Evolutionary conservation across 1,140 invertebrate genomes (phyloP).

Genomic region (Habropoda laboriosa): DNA sequence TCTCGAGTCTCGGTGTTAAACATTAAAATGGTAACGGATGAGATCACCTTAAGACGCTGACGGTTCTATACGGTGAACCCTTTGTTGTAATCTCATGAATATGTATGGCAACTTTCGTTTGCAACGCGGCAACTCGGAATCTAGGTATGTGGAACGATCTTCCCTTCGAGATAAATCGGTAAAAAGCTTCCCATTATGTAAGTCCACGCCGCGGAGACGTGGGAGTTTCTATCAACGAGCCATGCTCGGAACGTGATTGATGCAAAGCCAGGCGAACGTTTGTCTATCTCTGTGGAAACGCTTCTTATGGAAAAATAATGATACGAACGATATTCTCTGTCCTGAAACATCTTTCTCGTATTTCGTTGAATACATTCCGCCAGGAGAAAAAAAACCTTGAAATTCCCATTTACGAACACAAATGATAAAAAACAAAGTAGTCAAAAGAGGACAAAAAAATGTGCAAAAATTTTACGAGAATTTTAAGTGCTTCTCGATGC

Average conservation of each 20-base stretch:
- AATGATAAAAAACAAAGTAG: too few species aligned
- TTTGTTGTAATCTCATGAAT: conserved; percentile 62
- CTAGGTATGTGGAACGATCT: conserved; percentile 53
- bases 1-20: not conserved
- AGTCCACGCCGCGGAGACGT: not conserved
- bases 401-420: too few species aligned
- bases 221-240: conserved; percentile 22
- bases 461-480: too few species aligned
- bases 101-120: conserved; percentile 54
- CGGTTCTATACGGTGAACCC: conserved; percentile 13
- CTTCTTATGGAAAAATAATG: conserved; percentile 34
- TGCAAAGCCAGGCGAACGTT: not conserved
- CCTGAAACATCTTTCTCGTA: too few species aligned
- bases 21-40: conserved; percentile 9
- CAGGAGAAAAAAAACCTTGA: too few species aligned
- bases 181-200: conserved; percentile 46
- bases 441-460: too few species aligned
- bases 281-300: not conserved
- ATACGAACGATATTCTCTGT: too few species aligned
- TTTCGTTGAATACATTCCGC: too few species aligned
- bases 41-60: conserved; percentile 22
- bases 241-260: not conserved
- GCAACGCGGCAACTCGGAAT: conserved; percentile 23
- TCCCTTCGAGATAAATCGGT: conserved; percentile 49
- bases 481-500: too few species aligned